Evolutionary conservation across 2,888 invertebrate genomes (phyloP).

Genomic region (Caradrina clavipalpis): DNA sequence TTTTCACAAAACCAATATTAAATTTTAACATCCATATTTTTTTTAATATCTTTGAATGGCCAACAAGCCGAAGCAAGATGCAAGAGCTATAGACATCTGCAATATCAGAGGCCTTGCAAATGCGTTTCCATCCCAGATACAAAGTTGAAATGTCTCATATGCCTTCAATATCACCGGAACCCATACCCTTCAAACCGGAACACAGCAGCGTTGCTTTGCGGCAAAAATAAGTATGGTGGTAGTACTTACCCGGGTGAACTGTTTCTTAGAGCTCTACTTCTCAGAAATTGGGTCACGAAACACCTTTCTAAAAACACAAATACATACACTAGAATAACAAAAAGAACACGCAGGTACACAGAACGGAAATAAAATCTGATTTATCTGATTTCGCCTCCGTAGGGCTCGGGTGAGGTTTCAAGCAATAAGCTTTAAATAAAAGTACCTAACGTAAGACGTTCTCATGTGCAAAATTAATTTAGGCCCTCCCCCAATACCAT

Average conservation of each 20-base stretch:
- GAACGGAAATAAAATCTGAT: conserved; percentile 64
- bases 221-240: no score
- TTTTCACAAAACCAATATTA: not conserved
- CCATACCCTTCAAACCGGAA: no score
- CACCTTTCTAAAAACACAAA: conserved; percentile 45
- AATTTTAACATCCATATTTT: conserved; percentile 6
- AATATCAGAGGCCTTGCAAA: no score
- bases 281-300: conserved; percentile 34
- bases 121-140: no score
- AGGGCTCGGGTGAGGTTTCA: conserved; percentile 57
- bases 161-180: no score
- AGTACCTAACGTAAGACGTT: conserved; percentile 69
- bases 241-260: no score
- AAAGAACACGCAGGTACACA: conserved; percentile 38
- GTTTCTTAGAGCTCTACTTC: no score
- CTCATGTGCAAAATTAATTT: conserved; percentile 79
- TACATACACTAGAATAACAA: conserved; percentile 40
- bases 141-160: no score
- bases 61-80: no score
- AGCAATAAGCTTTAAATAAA: conserved; percentile 75
- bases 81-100: no score
- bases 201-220: no score
- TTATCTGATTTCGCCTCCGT: conserved; percentile 62
- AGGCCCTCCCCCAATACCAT: conserved; percentile 74
- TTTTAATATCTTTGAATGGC: no score